Base-by-base conservation (phyloP, 2,113 vertebrate genomes). In the Eretmochelys imbricata region DNA sequence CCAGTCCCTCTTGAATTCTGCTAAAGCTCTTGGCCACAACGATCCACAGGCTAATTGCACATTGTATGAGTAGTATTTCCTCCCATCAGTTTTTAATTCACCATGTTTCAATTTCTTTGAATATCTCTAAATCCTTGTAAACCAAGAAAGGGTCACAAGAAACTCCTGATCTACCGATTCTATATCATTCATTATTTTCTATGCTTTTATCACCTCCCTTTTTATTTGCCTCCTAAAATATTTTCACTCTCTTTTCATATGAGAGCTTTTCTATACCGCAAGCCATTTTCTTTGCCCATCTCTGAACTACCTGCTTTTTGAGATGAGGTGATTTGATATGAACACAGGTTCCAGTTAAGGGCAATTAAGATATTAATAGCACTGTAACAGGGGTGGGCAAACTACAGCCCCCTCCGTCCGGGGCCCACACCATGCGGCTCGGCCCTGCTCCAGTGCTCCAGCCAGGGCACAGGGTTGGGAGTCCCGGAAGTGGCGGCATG, bases 251-350 rank as follows among this genome's bases (percentile, higher is more conserved):
- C 62, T 94, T 27, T 42, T 91, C 42, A 69, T 49, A 1, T 50
- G 87, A 85, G 22, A 76, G 17, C 29, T 89, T 94, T 94, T 80
- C 54, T 10, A 82, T 48, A 3, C 24, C 84, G 38, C 55, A 35
- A 8, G 69, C 80, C 0, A 86, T 75, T 89, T 62, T 50, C 42
- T 48, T 46, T 29, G 13, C 42, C 25, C 91, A 72, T 86, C 80
- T 55, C 20, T 51, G 89, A 92, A 72, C 5, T 65, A 51, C 49
- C 94, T 96, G 72, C 24, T 91, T 95, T 72, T 96, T 76, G 83
- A 93, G 55, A 80, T 50, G 76, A 2, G 80, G 54, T 42, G 93
- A 53, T 22, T 42, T 42, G 42, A 82, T 91, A 22, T 50, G 89
- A 92, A 84, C 72, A 82, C 46, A 88, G 4, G 82, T 12, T 82